A percentile compares a stretch with the other conserved stretches of the same genome.
Conservation (phyloP, 1,140 invertebrate genomes). For the Tetranychus cinnabarinus region DNA sequence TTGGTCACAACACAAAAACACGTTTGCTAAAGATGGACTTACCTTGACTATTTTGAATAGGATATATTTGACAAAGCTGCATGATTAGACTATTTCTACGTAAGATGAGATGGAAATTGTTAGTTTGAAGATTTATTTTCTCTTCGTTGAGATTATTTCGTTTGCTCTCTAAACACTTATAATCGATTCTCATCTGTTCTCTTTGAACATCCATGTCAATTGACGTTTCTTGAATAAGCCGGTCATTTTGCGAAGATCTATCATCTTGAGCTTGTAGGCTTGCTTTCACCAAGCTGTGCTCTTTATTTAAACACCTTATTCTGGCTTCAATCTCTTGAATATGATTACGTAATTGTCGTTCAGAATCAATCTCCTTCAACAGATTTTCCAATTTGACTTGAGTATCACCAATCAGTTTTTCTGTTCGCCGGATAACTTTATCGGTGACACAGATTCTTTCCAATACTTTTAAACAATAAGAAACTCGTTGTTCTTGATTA, state of each 20-base stretch:
- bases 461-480: slow-evolving; percentile 11
- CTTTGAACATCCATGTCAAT: slow-evolving; percentile 29
- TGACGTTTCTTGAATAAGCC: slow-evolving; percentile 31
- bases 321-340: slow-evolving; percentile 13
- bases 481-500: background rate
- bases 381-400: slow-evolving; percentile 26
- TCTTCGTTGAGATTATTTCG: slow-evolving; percentile 24
- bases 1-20: too few relatives aligned
- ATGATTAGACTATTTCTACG: background rate
- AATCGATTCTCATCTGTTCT: slow-evolving; percentile 23
- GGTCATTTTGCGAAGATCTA: slow-evolving; percentile 12
- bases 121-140: background rate
- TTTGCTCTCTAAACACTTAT: background rate
- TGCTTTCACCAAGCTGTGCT: slow-evolving; percentile 11
- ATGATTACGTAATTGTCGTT: slow-evolving; percentile 15
- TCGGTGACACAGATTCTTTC: slow-evolving; percentile 30
- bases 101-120: background rate
- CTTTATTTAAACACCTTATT: slow-evolving; percentile 16
- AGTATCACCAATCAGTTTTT: slow-evolving; percentile 26
- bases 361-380: slow-evolving; percentile 12
- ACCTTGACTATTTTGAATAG: slow-evolving; percentile 5
- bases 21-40: too few relatives aligned
- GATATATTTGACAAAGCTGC: background rate
- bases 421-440: slow-evolving; percentile 30
- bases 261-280: slow-evolving; percentile 6